These are phyloP conservation scores for Teinopalpus imperialis DNA, from an alignment of 2,888 invertebrate species.

Conservation along the genomic window DNA sequence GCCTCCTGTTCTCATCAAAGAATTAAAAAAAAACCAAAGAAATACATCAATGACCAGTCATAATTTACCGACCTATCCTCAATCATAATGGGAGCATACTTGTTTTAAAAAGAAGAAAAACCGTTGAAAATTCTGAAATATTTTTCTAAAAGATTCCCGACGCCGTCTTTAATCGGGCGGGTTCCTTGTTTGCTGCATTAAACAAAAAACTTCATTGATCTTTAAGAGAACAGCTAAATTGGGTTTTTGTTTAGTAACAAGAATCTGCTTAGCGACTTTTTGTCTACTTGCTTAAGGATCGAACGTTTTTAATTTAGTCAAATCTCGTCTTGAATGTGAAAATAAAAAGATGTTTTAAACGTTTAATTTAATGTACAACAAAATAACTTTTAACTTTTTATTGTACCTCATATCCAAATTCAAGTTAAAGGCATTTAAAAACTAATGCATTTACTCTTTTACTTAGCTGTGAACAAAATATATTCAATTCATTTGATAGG, in stretches of 20 bases:
- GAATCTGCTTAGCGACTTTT: conserved; percentile 45
- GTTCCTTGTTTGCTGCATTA: conserved; percentile 37
- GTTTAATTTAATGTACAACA: too few relatives aligned
- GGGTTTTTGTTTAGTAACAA: conserved; percentile 60
- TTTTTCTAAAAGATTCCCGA: conserved; percentile 66
- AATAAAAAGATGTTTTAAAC: conserved; percentile 27
- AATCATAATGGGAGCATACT: conserved; percentile 64
- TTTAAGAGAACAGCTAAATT: conserved; percentile 66
- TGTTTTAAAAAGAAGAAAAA: conserved; percentile 67
- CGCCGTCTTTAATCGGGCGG: conserved; percentile 56
- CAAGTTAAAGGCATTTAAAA: too few relatives aligned
- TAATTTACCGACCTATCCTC: conserved; percentile 65
- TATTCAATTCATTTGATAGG: not conserved
- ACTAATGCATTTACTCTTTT: too few relatives aligned
- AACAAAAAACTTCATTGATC: conserved; percentile 66
- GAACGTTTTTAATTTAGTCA: conserved; percentile 46
- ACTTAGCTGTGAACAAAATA: too few relatives aligned
- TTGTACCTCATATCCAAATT: too few relatives aligned
- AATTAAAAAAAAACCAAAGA: conserved; percentile 58
- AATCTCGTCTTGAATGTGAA: conserved; percentile 37
- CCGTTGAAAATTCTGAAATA: conserved; percentile 72
- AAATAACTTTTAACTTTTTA: too few relatives aligned
- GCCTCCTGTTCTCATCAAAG: conserved; percentile 52
- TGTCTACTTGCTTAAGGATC: conserved; percentile 35
- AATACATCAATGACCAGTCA: conserved; percentile 64